A percentile compares a stretch with the other conserved stretches of the same genome.
Conservation (phyloP, 2,797 vertebrate genomes). For the Microcaecilia unicolor region DNA sequence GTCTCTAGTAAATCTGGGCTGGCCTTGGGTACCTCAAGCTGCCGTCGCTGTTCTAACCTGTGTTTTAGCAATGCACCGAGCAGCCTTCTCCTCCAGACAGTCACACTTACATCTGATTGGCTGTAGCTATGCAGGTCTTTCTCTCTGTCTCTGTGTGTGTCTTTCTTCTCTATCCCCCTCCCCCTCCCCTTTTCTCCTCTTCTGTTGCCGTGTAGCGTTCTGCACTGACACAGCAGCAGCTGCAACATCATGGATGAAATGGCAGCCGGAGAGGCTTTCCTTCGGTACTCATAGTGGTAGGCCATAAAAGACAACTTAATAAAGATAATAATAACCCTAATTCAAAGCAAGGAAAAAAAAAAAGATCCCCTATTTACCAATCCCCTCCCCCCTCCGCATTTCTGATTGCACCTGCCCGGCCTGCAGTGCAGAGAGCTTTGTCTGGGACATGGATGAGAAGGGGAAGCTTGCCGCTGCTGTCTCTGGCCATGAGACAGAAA, state of each 20-base stretch:
- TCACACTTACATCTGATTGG: conserved; percentile 28
- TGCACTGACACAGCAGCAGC: neutral
- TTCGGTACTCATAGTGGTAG: neutral
- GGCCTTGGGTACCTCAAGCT: no score
- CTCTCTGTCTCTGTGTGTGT: neutral
- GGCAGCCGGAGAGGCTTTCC: conserved; percentile 27
- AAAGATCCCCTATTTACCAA: no score
- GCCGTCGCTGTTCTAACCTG: no score
- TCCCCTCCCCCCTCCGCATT: neutral
- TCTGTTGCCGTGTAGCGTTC: conserved; percentile 6
- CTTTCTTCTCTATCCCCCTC: neutral
- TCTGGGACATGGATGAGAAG: neutral
- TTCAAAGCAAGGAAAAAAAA: no score
- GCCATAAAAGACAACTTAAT: no score
- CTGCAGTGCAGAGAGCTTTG: neutral
- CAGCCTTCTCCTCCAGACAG: neutral
- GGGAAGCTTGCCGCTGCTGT: neutral
- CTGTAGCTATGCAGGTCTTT: conserved; percentile 36
- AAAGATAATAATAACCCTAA: neutral
- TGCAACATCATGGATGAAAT: neutral
- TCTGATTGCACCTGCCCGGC: neutral
- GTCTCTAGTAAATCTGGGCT: no score
- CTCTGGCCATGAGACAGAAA: neutral
- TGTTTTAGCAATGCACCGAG: neutral
- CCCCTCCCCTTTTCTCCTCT: neutral